Evolutionary conservation across 2,888 invertebrate genomes (phyloP), one percentile per base, ranked within the genome.

Genomic region (Lithosia quadra): DNA sequence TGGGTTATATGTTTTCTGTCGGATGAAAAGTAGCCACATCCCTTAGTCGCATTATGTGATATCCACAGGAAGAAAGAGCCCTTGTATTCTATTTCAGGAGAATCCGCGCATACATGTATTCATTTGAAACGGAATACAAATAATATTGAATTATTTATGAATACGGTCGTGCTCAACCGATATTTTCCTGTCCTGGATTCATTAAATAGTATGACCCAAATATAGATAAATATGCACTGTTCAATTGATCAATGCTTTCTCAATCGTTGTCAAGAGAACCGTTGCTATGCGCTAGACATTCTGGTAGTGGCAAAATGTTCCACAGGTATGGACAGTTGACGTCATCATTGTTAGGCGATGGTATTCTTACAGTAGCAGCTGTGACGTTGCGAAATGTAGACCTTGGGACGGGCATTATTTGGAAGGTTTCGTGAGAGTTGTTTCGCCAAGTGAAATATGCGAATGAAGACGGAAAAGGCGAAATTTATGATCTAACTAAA

Each of bases 221-320:
- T 60, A 24, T 39, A 9, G 36, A 60, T 34, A n/a, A 56, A 24
- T 61, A 56, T 61, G 60, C 60, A 66, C 15, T 24, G 71, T 71
- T 63, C 73, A 82, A 84, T 84, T 81, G 80, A 84, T 80, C 80
- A 83, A 84, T 79, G 70, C 80, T 74, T 77, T 82, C 75, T 76
- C 78, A 82, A 81, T 82, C 81, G 87, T 88, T 79, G 88, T 82
- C 86, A 86, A 76, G 86, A 73, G 73, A 84, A 49, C 49, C 49
- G 49, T 49, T 49, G 49, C 49, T n/a, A 49, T 8, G 49, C 49
- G 43, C 65, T 60, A 65, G 24, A 43, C 71, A 64, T 68, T 71
- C 63, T 62, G 72, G 67, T 71, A 65, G 68, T 71, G 67, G 61
- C 39, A 67, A 56, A 64, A 67, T 71, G 63, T 66, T 67, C 77